These are phyloP conservation scores for Laspeyria flexula DNA, from an alignment of 2,888 invertebrate genomes.

Conservation along the genomic window DNA sequence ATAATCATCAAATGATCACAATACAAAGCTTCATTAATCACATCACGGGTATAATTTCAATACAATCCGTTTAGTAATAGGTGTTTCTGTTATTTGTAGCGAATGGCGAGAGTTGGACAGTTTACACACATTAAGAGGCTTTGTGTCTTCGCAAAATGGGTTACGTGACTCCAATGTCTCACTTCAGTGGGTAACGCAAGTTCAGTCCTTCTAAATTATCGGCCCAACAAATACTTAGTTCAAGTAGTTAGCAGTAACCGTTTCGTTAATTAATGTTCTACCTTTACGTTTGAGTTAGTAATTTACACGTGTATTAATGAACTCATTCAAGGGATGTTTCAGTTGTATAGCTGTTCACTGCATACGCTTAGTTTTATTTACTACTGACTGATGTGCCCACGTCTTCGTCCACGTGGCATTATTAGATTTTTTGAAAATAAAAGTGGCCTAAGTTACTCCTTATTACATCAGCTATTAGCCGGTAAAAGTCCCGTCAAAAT, in stretches of 20 bases:
- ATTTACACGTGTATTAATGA: background rate
- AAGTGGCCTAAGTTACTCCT: too few species aligned
- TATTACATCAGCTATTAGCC: too few species aligned
- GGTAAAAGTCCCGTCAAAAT: too few species aligned
- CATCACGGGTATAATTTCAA: conserved; percentile 11
- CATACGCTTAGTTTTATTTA: too few species aligned
- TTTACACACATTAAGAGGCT: conserved; percentile 73
- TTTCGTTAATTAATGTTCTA: conserved; percentile 10
- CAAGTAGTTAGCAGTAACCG: conserved; percentile 28
- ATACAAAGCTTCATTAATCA: conserved; percentile 1
- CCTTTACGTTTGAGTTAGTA: too few species aligned
- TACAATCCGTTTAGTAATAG: conserved; percentile 15
- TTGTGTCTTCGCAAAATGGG: conserved; percentile 71
- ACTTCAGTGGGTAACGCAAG: conserved; percentile 48
- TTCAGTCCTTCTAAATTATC: conserved; percentile 35
- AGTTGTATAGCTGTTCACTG: too few species aligned
- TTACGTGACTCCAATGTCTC: conserved; percentile 73
- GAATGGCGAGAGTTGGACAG: conserved; percentile 75
- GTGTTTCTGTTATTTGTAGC: conserved; percentile 50
- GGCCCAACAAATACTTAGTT: conserved; percentile 29
- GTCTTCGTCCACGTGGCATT: too few species aligned
- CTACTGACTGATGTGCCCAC: too few species aligned
- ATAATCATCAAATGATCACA: too few species aligned
- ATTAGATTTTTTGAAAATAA: too few species aligned
- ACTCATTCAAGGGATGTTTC: too few species aligned